A percentile compares a stretch with the other conserved stretches of the same genome.
phyloP scores from a whole-genome alignment of 2,888 invertebrate species.

The Callinectes sapidus region DNA sequence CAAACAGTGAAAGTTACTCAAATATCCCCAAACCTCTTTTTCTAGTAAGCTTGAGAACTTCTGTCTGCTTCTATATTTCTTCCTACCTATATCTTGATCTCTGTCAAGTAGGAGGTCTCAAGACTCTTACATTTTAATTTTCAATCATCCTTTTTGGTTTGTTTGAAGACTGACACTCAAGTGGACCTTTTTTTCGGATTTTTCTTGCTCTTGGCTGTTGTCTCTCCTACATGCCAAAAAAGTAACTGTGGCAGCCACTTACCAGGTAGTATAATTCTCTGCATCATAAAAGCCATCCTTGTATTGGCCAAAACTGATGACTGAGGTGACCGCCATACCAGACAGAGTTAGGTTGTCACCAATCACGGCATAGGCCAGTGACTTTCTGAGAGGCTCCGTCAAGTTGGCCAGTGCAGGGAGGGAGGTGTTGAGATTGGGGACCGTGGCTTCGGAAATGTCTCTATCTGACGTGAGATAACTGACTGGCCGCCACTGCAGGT shows the following conservation, averaged over 20 bases:
- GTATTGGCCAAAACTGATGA: conserved; percentile 60
- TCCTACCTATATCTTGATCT: too few species aligned
- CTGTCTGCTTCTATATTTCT: too few species aligned
- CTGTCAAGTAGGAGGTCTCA: too few species aligned
- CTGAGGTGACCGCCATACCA: conserved; percentile 36
- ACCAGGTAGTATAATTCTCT: conserved; percentile 66
- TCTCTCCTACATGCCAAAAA: neutral
- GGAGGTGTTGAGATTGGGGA: conserved; percentile 57
- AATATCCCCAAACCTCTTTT: too few species aligned
- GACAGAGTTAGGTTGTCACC: conserved; percentile 52
- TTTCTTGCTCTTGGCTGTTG: neutral
- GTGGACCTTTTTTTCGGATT: neutral
- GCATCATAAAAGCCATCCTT: conserved; percentile 63
- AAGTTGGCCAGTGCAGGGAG: conserved; percentile 14
- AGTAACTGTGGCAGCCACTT: neutral
- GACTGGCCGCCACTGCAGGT: conserved; percentile 72
- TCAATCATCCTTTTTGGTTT: neutral
- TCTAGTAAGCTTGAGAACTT: neutral
- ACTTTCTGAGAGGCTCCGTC: conserved; percentile 48
- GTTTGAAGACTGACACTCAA: neutral
- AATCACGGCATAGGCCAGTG: conserved; percentile 67
- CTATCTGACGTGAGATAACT: conserved; percentile 59
- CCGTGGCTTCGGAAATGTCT: conserved; percentile 57
- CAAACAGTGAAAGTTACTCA: too few species aligned
- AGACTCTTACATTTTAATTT: too few species aligned